Base-by-base conservation (phyloP, 2,113 vertebrate species). In the Halcyon senegalensis region DNA sequence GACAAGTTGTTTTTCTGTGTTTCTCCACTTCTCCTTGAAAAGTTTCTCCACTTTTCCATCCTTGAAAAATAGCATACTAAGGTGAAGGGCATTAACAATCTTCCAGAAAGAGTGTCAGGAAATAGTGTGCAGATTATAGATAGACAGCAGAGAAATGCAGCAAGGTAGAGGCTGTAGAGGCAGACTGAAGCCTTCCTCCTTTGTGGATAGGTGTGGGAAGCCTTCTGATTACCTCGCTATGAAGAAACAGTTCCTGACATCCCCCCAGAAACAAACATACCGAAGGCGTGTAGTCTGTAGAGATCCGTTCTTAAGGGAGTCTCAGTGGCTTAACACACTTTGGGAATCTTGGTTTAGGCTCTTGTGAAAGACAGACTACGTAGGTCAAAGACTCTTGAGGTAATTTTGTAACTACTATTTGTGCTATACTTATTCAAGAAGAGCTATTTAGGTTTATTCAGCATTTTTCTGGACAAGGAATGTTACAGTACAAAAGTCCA, bases 241-340 rank as follows among this genome's bases (percentile, higher is more conserved):
- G 70, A 75, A 87, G 15, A 6, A 43, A 3, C 16, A 51, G 23
- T 19, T 90, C 39, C 60, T 51, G 35, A 24, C 5, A 10, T n/a
- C 2, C 2, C 3, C 11, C 9, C 2, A 30, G 18, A 89, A 50
- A 4, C 35, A 59, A 6, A 25, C 11, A 5, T 27, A 11, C 18
- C 6, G 20, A 46, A 18, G 30, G 43, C 23, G 18, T 16, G 12
- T 70, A 24, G 3, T 31, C 35, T 78, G 7, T 20, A 44, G n/a
- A 79, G 39, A 67, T 39, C 46, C 16, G 2, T 41, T 80, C 9
- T 8, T 59, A 8, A 7, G 16, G 2, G 0, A 4, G 2, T 27
- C 14, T 73, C 30, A 46, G 50, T 67, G 41, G 9, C 73, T 82
- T 66, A 44, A 13, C 18, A 13, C 18, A 10, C 24, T 83, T 14